phyloP scores from a whole-genome alignment of 2,888 invertebrate genomes.

The Lepas anatifera region DNA sequence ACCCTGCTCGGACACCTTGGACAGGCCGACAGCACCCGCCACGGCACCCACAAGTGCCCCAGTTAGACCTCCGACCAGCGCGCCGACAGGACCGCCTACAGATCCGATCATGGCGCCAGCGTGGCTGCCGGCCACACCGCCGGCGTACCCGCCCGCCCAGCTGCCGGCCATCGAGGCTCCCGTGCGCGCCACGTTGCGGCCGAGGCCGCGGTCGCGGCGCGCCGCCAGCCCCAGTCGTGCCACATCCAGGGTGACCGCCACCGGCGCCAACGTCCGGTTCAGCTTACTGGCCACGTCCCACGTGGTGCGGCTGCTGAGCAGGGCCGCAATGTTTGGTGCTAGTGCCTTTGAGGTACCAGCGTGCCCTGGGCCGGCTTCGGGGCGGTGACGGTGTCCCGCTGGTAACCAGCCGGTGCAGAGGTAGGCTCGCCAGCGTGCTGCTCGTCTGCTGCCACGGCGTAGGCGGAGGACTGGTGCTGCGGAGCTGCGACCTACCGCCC shows the following conservation, averaged over 20 bases:
- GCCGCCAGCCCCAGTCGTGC: not conserved
- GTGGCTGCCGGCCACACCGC: not conserved
- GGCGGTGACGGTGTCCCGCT: no score
- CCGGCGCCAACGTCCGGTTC: not conserved
- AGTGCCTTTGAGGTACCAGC: no score
- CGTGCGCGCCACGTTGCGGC: not conserved
- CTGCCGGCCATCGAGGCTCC: not conserved
- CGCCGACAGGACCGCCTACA: not conserved
- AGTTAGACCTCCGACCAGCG: not conserved
- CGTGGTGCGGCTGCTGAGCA: not conserved
- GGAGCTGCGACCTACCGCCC: no score
- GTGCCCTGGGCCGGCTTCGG: no score
- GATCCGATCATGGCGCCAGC: not conserved
- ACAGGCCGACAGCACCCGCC: not conserved
- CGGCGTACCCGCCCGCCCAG: conserved; percentile 1
- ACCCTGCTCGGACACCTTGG: not conserved
- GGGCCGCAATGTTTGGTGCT: not conserved
- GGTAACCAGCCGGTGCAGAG: no score
- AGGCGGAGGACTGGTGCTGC: no score
- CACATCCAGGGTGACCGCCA: not conserved
- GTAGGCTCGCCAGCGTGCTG: no score
- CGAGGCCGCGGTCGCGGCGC: not conserved
- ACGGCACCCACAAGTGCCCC: not conserved
- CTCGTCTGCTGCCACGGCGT: no score
- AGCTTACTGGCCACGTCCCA: not conserved